Evolutionary conservation across 2,888 invertebrate genomes (phyloP), one percentile per base, ranked within the genome.

Genomic region (Epistrophe grossulariae): DNA sequence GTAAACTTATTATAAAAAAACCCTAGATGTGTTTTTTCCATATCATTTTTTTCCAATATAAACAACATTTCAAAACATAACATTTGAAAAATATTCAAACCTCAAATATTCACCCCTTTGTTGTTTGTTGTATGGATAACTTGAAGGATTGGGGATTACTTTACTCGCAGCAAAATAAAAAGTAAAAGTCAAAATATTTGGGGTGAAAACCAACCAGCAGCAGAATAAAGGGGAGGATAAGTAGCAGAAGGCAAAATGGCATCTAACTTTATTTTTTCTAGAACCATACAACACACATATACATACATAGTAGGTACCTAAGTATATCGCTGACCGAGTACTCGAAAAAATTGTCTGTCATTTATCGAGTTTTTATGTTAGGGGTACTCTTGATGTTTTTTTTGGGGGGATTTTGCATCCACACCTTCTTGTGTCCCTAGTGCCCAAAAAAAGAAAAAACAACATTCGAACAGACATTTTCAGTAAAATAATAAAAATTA

Each of bases 251-350:
- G 48, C 8, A 31, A 28, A 28, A 66, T n/a, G 43, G 17, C 64
- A 66, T 76, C 62, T 50, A 57, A 71, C 59, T 57, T 50, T 50
- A 70, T 70, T 59, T 4, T 11, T 11, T n/a, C 9, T 9, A 59
- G 55, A 77, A 50, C 62, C 28, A n/a, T 13, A 40, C 35, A 24
- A 11, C 11, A 17, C 13, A 40, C 40, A 13, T 4, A 24, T 3
- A 19, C n/a, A n/a, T n/a, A n/a, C n/a, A n/a, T n/a, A n/a, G n/a
- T 35, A 35, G 1, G 1, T 35, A 19, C 24, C 4, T 55, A 13
- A 35, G 7, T 78, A 79, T 78, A 85, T 85, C 71, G 74, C 82
- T 85, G 82, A 82, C 85, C 82, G 64, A 85, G 73, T 82, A 78
- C 79, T 55, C 70, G 68, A 0, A 82, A n/a, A 64, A 59, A 31